These are phyloP conservation scores for Heloderma charlesbogerti DNA, from an alignment of 2,113 vertebrate species.

Conservation along the genomic window DNA sequence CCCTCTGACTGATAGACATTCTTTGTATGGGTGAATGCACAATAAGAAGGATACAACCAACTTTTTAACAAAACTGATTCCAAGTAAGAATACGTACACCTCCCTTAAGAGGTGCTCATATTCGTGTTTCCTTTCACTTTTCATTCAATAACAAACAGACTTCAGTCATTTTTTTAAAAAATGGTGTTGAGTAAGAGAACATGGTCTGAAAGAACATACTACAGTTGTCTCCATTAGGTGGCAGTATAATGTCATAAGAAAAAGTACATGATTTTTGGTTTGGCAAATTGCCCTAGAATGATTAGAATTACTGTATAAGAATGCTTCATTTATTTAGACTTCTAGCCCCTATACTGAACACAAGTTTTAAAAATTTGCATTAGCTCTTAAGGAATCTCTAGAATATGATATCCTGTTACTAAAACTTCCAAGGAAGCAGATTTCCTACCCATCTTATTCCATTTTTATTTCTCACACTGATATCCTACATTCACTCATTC, in stretches of 20 bases:
- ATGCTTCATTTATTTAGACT: background rate
- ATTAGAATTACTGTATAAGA: background rate
- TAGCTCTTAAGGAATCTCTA: background rate
- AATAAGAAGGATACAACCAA: background rate
- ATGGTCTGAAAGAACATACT: background rate
- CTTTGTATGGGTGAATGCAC: background rate
- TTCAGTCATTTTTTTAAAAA: too few species aligned
- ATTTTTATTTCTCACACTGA: background rate
- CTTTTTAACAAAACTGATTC: background rate
- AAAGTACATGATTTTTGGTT: background rate
- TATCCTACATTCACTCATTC: background rate
- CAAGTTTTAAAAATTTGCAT: background rate
- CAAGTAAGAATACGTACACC: background rate
- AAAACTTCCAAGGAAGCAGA: background rate
- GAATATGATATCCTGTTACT: background rate
- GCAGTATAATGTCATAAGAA: slow-evolving; percentile 49
- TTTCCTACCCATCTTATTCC: background rate
- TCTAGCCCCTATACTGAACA: background rate
- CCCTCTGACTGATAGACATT: background rate
- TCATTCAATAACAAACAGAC: too few species aligned
- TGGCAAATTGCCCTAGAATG: background rate
- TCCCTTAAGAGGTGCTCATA: background rate
- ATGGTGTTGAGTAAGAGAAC: background rate
- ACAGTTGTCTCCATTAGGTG: slow-evolving; percentile 63
- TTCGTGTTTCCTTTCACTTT: background rate